Evolutionary conservation across 2,888 invertebrate species (phyloP), one percentile per base, ranked within the genome.

Genomic region (Baccha elongata): DNA sequence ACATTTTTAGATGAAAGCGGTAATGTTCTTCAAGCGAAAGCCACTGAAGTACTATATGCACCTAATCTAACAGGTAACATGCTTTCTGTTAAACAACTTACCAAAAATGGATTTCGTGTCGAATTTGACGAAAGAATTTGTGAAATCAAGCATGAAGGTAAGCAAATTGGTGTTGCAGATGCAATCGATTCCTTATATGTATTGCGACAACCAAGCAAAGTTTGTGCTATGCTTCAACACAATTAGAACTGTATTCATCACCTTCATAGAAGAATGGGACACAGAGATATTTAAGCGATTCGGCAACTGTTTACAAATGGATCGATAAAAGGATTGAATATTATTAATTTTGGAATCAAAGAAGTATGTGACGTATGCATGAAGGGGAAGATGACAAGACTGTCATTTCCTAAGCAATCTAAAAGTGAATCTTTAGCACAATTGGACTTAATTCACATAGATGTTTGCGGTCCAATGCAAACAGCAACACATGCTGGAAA

Each of bases 201-300:
- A n/a, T n/a, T n/a, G n/a, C n/a, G n/a, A n/a, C n/a, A n/a, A n/a
- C n/a, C n/a, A n/a, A n/a, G n/a, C n/a, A n/a, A n/a, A n/a, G n/a
- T n/a, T n/a, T n/a, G n/a, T n/a, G n/a, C n/a, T n/a, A n/a, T n/a
- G n/a, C n/a, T n/a, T n/a, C n/a, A n/a, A n/a, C n/a, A n/a, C n/a
- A n/a, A n/a, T n/a, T n/a, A n/a, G 6, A 46, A 46, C n/a, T 46
- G 46, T 6, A 46, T 46, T 46, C 23, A 46, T 46, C 15, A 40
- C 6, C 8, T 40, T 17, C 46, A 46, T 7, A 11, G 46, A 8
- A 23, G 23, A 46, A 46, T 46, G 46, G 46, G 46, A n/a, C n/a
- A 23, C 23, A 46, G 46, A 46, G 23, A 46, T 46, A 21, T n/a
- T n/a, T n/a, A 46, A n/a, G 46, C 46, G n/a, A 46, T 46, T 46